Conservation (phyloP, 2,797 vertebrate genomes). For the Labeo calbasu region DNA sequence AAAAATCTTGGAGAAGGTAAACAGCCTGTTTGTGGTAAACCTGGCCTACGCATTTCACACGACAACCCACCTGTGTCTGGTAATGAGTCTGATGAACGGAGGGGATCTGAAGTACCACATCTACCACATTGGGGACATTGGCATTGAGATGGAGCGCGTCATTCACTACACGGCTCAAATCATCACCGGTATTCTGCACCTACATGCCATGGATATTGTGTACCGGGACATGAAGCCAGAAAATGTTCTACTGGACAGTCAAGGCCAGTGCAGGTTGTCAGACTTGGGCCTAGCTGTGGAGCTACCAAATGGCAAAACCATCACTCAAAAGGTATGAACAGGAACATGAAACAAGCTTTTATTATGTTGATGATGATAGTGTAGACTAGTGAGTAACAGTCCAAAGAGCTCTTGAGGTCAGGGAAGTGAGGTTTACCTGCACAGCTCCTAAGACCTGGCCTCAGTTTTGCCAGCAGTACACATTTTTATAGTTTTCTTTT, state of each 20-base stretch:
- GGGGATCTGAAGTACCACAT: constrained; percentile 89
- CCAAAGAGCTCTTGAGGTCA: background rate
- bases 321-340: constrained; percentile 84
- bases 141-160: constrained; percentile 81
- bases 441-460: background rate
- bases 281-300: constrained; percentile 88
- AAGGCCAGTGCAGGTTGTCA: constrained; percentile 89
- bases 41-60: constrained; percentile 88
- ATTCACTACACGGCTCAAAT: constrained; percentile 89
- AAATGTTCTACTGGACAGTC: constrained; percentile 88
- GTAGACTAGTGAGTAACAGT: background rate
- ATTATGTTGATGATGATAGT: background rate
- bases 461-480: background rate
- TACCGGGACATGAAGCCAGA: constrained; percentile 92
- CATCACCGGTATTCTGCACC: constrained; percentile 76
- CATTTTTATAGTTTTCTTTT: background rate
- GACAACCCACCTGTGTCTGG: constrained; percentile 89
- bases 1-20: constrained; percentile 86
- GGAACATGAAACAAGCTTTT: background rate
- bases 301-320: constrained; percentile 78
- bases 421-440: background rate
- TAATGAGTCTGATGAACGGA: constrained; percentile 94
- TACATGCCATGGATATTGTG: constrained; percentile 79
- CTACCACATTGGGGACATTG: constrained; percentile 84
- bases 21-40: constrained; percentile 88